Evolutionary conservation across 2,888 invertebrate genomes (phyloP), one percentile per base, ranked within the genome.

Genomic region (Patella depressa): DNA sequence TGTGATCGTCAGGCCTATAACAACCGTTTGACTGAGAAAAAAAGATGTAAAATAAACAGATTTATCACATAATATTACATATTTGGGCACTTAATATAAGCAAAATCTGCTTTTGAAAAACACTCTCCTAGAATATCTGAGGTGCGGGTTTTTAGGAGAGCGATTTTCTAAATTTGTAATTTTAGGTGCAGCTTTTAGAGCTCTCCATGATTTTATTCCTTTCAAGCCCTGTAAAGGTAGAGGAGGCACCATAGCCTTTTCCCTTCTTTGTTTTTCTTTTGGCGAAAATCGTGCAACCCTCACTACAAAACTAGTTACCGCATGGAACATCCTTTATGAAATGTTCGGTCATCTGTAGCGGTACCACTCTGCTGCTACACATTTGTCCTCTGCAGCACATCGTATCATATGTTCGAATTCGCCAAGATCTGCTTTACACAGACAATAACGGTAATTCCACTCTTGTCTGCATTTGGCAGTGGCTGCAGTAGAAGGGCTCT

Each of bases 311-410:
- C 81, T 79, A 81, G 2, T 78, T 71, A 9, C 78, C 82, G 53
- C 75, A 80, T 12, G 80, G 80, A 71, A 80, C 45, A n/a, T 78
- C 73, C 9, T 73, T 69, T 4, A 4, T 34, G 34, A 34, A 34
- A 34, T 34, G 7, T 34, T 34, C 4, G 5, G 34, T 5, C 34
- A 34, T 24, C 14, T 34, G 34, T 59, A 57, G 29, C 29, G 57
- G 29, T 81, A 81, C 81, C 81, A 83, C 73, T 80, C 81, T 57
- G 75, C 72, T 24, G 65, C 57, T 14, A 54, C 55, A 78, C 83
- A 83, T 14, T 19, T 17, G 3, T 54, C n/a, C 54, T 79, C 78
- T 5, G 72, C 59, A 53, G 73, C 57, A 53, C 83, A 83, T 3
- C 83, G 79, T 53, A 83, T 81, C 82, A 81, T 82, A 0, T 77